Evolutionary conservation across 2,113 vertebrate species (phyloP).

Genomic region (Cyphomyrus discorhynchus): DNA sequence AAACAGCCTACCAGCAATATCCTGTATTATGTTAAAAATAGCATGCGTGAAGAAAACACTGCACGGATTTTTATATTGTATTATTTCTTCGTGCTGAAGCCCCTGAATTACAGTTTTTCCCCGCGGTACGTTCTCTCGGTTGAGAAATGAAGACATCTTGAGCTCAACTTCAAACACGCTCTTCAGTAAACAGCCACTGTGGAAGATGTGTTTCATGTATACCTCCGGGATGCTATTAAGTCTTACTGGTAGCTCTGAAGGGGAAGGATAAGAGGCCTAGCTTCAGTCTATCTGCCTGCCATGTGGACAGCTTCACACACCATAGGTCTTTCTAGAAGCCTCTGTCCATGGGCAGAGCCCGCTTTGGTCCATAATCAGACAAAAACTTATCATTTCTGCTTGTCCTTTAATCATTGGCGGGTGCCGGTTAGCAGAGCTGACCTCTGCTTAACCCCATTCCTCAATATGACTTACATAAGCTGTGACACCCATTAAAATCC

Average conservation of each 20-base stretch:
- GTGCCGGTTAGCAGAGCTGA: constrained; percentile 23
- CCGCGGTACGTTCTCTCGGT: constrained; percentile 56
- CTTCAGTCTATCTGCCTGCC: constrained; percentile 70
- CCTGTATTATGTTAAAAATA: constrained; percentile 39
- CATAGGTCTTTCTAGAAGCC: constrained; percentile 24
- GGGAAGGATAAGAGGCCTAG: constrained; percentile 72
- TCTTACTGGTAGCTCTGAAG: constrained; percentile 78
- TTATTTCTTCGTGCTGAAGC: constrained; percentile 17
- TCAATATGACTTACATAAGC: constrained; percentile 31
- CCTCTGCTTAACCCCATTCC: constrained; percentile 40
- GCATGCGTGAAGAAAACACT: constrained; percentile 32
- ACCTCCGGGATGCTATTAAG: constrained; percentile 98
- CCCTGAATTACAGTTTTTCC: constrained; percentile 51
- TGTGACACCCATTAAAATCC: constrained; percentile 35
- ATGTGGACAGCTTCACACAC: constrained; percentile 64
- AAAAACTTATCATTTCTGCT: neutral
- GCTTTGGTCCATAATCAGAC: constrained; percentile 16
- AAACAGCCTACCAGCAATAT: constrained; percentile 33
- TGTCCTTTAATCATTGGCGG: constrained; percentile 23
- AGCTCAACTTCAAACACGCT: constrained; percentile 91
- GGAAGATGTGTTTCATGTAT: constrained; percentile 91
- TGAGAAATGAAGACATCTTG: constrained; percentile 97
- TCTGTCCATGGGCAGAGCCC: neutral
- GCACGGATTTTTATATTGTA: constrained; percentile 28
- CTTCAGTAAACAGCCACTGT: constrained; percentile 88